Conservation (phyloP, 2,113 vertebrate genomes). For the Tachysurus fulvidraco region DNA sequence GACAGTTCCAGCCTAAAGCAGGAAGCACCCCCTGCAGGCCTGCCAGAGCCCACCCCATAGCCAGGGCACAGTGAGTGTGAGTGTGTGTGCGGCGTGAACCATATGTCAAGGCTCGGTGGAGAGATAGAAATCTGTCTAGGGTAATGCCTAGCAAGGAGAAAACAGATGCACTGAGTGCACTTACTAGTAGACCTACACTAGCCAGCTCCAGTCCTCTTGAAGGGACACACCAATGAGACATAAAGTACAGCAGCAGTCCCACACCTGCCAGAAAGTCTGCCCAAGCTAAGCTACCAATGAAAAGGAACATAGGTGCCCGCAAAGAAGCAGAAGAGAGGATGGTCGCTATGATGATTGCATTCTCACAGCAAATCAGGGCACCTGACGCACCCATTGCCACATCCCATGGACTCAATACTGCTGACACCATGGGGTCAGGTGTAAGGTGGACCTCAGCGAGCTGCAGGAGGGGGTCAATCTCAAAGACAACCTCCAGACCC, state of each 20-base stretch:
- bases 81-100: constrained; percentile 82
- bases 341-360: constrained; percentile 85
- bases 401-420: constrained; percentile 78
- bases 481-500: constrained; percentile 71
- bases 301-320: constrained; percentile 85
- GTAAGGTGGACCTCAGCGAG: constrained; percentile 54
- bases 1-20: constrained; percentile 90
- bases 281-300: constrained; percentile 85
- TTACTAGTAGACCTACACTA: constrained; percentile 83
- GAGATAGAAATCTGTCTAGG: constrained; percentile 89
- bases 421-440: constrained; percentile 67
- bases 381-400: constrained; percentile 86
- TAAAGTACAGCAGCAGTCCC: constrained; percentile 85
- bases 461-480: constrained; percentile 66
- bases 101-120: constrained; percentile 90
- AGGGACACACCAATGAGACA: constrained; percentile 80
- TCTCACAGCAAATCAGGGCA: constrained; percentile 88
- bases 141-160: constrained; percentile 90
- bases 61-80: constrained; percentile 81
- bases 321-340: constrained; percentile 83
- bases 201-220: constrained; percentile 77
- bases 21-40: constrained; percentile 82
- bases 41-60: constrained; percentile 82
- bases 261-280: constrained; percentile 89
- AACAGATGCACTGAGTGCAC: constrained; percentile 87